These are phyloP conservation scores for Nomada fabriciana DNA, from an alignment of 2,888 invertebrate species.

Conservation along the genomic window DNA sequence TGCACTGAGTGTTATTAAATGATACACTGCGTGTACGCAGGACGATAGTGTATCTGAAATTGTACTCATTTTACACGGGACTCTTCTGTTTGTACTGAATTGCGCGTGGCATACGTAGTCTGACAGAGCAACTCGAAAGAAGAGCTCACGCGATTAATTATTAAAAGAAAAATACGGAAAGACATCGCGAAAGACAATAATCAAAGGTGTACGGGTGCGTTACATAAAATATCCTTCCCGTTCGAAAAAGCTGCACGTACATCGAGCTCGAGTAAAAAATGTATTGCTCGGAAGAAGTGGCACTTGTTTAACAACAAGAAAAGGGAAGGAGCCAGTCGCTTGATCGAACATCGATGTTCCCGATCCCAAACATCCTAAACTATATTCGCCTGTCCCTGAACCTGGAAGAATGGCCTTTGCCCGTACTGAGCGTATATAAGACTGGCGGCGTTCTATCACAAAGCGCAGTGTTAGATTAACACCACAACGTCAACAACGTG, in stretches of 20 bases:
- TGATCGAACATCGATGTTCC: conserved; percentile 7
- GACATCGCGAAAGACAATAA: conserved; percentile 17
- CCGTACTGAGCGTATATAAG: conserved; percentile 78
- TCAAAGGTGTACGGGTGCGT: conserved; percentile 9
- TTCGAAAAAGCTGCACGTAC: conserved; percentile 20
- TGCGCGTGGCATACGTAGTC: conserved; percentile 1
- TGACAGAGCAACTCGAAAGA: background rate
- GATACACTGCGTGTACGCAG: conserved; percentile 1
- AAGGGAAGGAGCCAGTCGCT: background rate
- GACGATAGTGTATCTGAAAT: conserved; percentile 9
- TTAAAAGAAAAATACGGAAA: conserved; percentile 11
- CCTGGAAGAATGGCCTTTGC: conserved; percentile 77
- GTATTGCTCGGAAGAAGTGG: background rate
- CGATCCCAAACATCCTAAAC: conserved; percentile 65
- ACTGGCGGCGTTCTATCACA: conserved; percentile 77
- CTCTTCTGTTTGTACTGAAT: conserved; percentile 5
- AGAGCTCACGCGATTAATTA: conserved; percentile 23
- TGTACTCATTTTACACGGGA: conserved; percentile 20
- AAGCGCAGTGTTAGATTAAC: conserved; percentile 78
- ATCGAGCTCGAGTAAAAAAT: conserved; percentile 1
- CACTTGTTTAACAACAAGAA: background rate
- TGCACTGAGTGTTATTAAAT: conserved; percentile 28
- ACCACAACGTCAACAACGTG: conserved; percentile 72
- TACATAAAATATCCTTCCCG: conserved; percentile 22
- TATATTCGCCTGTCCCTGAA: conserved; percentile 73